Base-by-base conservation (phyloP, 2,888 invertebrate species). In the Chrysina gloriosa region DNA sequence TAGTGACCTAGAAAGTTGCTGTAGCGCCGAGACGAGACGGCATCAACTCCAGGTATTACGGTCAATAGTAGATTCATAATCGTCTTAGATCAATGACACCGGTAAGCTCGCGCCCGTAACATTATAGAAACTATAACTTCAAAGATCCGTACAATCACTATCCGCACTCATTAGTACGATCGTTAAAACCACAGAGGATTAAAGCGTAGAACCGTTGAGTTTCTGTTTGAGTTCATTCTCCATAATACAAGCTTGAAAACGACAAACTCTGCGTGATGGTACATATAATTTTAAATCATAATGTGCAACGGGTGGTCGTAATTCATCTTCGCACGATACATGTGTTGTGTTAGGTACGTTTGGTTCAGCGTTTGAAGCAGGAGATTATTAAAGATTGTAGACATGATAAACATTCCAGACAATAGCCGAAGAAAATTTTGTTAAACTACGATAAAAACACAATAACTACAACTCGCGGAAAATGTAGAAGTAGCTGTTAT, bases 71-170 rank as follows among this genome's bases (percentile, higher is more conserved):
- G 42, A 58, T 42, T 42, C 58, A 19, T 58, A 39, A n/a, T 42
- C 42, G 58, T 39, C 27, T 39, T 21, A 58, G 58, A 58, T 58
- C 58, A 58, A 58, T 58, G 58, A 58, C 58, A 58, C 39, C 58
- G 25, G 58, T 58, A 58, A 58, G 16, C 58, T 39, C 21, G 16
- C 42, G 27, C 39, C 27, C 42, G 7, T 58, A 58, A 58, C 25
- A 39, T n/a, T 11, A 42, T 42, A 27, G 25, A 42, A 42, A 25
- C 42, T 27, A 58, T 16, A 39, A 58, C 58, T 25, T 58, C 25
- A 23, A 58, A 58, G 42, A 42, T 56, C 23, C 14, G 25, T 39
- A 58, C 39, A 42, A 58, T 39, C 58, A 27, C 27, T 27, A 27
- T 14, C 14, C 39, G 23, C 39, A 25, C 58, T 58, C 42, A 39